Evolutionary conservation across 92 coral and sea anemone genomes (phyloP), one percentile per base, ranked within the genome.

Genomic region (Pocillopora meandrina): DNA sequence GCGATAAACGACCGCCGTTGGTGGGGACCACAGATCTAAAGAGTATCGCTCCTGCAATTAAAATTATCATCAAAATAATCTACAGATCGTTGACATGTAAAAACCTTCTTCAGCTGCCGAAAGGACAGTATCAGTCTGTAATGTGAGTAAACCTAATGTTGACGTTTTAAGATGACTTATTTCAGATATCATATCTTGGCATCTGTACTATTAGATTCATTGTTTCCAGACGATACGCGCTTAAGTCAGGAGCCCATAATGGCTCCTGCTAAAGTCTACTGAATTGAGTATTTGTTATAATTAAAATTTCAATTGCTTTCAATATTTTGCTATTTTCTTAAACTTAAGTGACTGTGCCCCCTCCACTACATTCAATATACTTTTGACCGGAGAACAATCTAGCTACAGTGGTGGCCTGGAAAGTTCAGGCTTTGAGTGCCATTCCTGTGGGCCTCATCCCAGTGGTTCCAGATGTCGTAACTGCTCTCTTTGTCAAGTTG

Each of bases 331-430:
- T 42, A 42, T 42, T 42, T 42, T 42, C 49, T 42, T 42, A 42
- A 34, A 17, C 47, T 9, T 2, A 47, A 76, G 80, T 76, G 33
- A 59, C 12, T 76, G 80, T 19, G 80, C 80, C 16, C 80, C 80
- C 13, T 61, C 80, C 18, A 12, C 67, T 17, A 59, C 80, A 2
- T 76, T 76, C 23, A 19, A 76, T 26, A 5, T 76, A 12, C 20
- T 70, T 19, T 52, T 70, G 16, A 31, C 34, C 20, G 58, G 19
- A 12, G 47, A 1, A 18, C 1, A 8, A 71, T 2, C 18, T 35
- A 15, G 21, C 10, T 2, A 36, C 23, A 16, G n/a, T 16, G 20
- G 5, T 11, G 26, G 21, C 18, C 58, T 71, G 10, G 15, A 8
- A 2, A 9, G 18, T 17, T 76, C 80, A 9, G 80, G 80, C 56